Base-by-base conservation (phyloP, 2,113 vertebrate genomes). In the Girardinichthys multiradiatus region DNA sequence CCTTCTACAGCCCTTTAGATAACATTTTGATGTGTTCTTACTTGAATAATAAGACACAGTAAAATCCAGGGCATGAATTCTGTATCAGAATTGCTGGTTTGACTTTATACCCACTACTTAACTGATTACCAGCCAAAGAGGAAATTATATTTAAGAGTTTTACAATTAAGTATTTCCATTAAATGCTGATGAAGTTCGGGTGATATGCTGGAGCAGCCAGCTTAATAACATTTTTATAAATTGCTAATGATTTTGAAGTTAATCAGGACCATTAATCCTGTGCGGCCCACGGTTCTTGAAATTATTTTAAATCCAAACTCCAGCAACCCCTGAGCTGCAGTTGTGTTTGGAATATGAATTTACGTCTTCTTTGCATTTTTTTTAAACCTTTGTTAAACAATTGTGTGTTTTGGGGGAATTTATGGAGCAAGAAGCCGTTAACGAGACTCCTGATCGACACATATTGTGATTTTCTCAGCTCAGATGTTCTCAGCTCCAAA, bases 281-380 rank as follows among this genome's bases (percentile, higher is more conserved):
- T 61, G 12, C 69, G 27, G 58, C 64, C 42, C 74, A 65, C 54
- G 45, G 39, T 13, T 30, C 24, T 48, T 1, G 0, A 70, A 15
- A 64, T 75, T 1, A 1, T 64, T 29, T 15, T 67, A 19, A 42
- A 33, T 66, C 37, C 4, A 71, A n/a, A 76, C 17, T 78, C 31
- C 31, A 57, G 37, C 17, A 79, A 78, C 57, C 76, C 80, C 62
- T 83, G 79, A 82, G 74, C 72, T 21, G 39, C 10, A 75, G 28
- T 24, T 63, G 63, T 57, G 70, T 45, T 66, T 63, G 37, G 77
- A 88, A 87, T 90, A 70, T 74, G 74, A 77, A 89, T 76, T 31
- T 39, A 70, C 21, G 30, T 37, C 33, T 58, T 33, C 24, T 51
- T 66, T 70, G 28, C n/a, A 45, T 62, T 57, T 60, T 75, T 57